These are phyloP conservation scores for Oplegnathus fasciatus DNA, from an alignment of 2,113 vertebrate species.

Conservation along the genomic window DNA sequence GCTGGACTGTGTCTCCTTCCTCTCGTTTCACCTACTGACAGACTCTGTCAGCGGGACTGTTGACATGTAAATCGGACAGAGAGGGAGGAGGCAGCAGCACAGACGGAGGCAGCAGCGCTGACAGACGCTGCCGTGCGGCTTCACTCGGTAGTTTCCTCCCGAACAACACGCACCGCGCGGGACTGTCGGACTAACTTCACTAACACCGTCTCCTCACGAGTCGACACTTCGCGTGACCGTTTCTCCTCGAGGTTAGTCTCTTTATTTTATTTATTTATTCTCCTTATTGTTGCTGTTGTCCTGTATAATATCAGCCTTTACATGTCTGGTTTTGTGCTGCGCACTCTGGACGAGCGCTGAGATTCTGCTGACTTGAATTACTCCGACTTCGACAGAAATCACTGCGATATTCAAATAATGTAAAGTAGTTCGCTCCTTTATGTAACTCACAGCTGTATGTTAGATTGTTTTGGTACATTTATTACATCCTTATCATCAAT, in stretches of 20 bases:
- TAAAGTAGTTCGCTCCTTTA: background rate
- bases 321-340: background rate
- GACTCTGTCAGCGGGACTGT: slow-evolving; percentile 17
- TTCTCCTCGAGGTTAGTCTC: slow-evolving; percentile 32
- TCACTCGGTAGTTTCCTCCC: background rate
- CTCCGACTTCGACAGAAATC: background rate
- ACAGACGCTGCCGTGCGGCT: background rate
- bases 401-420: background rate
- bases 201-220: background rate
- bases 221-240: fast-evolving
- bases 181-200: background rate
- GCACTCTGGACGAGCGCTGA: background rate
- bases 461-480: background rate
- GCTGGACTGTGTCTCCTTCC: background rate
- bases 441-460: background rate
- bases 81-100: background rate
- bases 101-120: too few relatives aligned
- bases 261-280: too few relatives aligned
- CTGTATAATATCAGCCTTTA: background rate
- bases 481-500: background rate
- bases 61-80: slow-evolving; percentile 43
- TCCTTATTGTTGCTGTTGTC: background rate
- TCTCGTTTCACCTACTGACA: background rate
- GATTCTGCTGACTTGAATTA: slow-evolving; percentile 17
- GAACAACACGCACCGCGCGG: background rate